A percentile compares a stretch with the other conserved stretches of the same genome.
Conservation (phyloP, 1,140 invertebrate species). For the Papilio xuthus region DNA sequence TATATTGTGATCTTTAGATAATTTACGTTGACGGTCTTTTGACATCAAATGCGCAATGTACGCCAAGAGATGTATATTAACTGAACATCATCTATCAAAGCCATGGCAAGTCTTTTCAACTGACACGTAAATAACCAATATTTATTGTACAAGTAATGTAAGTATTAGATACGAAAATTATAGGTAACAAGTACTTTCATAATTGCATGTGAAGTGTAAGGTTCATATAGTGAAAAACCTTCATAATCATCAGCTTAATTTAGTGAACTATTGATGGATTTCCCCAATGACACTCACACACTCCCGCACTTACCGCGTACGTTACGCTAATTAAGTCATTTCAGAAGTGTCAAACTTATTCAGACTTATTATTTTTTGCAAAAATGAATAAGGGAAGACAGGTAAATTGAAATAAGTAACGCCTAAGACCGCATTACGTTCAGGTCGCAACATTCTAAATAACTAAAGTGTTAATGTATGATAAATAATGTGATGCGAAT, state of each 20-base stretch:
- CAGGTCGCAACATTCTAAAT: not conserved
- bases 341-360: no score
- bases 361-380: not conserved
- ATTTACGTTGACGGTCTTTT: conserved; percentile 32
- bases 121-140: conserved; percentile 30
- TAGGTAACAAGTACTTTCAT: not conserved
- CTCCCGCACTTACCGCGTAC: not conserved
- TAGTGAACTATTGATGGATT: not conserved
- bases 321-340: no score
- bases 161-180: not conserved
- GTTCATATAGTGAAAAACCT: not conserved
- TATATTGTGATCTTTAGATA: conserved; percentile 33
- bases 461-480: conserved; percentile 1
- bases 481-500: not conserved
- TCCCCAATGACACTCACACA: not conserved
- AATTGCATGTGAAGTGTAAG: not conserved
- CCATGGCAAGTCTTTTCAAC: not conserved
- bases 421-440: not conserved
- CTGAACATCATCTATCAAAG: conserved; percentile 36
- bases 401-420: not conserved
- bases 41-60: conserved; percentile 32
- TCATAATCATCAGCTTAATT: not conserved
- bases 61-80: conserved; percentile 16
- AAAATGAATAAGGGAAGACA: not conserved
- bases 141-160: conserved; percentile 10